phyloP scores from a whole-genome alignment of 1,140 invertebrate genomes.

The Propsilocerus akamusi region DNA sequence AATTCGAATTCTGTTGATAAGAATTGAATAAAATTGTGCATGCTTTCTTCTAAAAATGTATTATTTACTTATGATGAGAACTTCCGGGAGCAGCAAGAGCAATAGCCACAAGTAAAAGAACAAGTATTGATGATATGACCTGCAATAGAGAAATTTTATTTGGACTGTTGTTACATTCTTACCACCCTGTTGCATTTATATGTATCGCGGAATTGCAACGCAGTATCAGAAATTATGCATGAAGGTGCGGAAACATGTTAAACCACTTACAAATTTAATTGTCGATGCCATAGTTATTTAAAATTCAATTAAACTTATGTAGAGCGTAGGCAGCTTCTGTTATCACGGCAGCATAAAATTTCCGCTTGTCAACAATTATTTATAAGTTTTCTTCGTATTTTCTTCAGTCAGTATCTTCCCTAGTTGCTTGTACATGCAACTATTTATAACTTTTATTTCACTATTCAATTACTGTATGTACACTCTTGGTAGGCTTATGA shows the following conservation, averaged over 20 bases:
- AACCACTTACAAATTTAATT: slow-evolving; percentile 1
- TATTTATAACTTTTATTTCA: background rate
- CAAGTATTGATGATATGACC: background rate
- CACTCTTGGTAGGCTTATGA: background rate
- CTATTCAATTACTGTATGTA: background rate
- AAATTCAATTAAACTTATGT: no score
- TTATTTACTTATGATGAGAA: background rate
- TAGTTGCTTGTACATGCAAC: background rate
- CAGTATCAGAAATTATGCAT: background rate
- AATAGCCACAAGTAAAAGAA: background rate
- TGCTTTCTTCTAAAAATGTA: background rate
- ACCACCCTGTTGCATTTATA: background rate
- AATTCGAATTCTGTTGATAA: slow-evolving; percentile 18
- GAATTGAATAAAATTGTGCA: background rate
- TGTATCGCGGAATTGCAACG: background rate
- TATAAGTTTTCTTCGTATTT: background rate
- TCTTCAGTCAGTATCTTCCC: background rate
- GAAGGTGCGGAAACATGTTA: no score
- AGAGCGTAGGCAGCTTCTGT: no score
- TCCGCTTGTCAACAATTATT: no score
- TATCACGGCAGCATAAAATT: no score
- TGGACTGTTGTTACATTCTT: background rate
- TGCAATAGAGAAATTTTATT: background rate
- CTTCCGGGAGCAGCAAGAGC: background rate
- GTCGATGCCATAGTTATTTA: background rate